A percentile compares a stretch with the other conserved stretches of the same genome.
phyloP scores from a whole-genome alignment of 2,113 vertebrate species.

The Hemicordylus capensis region DNA sequence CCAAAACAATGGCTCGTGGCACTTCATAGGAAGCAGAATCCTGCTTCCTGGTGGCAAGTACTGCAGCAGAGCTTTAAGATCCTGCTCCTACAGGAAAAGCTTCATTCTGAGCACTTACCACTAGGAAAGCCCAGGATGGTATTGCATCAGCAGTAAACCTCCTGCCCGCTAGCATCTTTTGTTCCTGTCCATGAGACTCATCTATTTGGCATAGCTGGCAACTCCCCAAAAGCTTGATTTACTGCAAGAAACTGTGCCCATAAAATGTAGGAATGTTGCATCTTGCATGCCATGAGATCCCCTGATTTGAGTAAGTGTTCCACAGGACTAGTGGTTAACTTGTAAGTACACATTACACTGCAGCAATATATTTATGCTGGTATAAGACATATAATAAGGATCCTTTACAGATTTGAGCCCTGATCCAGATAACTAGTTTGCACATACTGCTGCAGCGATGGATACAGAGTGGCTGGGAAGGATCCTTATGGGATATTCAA shows the following conservation, averaged over 20 bases:
- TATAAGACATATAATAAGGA: background rate
- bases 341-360: no score
- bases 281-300: no score
- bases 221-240: no score
- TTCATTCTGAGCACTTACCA: background rate
- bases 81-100: background rate
- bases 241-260: no score
- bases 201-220: no score
- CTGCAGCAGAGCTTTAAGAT: background rate
- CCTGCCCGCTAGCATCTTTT: no score
- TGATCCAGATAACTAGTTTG: background rate
- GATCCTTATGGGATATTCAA: background rate
- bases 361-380: background rate
- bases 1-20: background rate
- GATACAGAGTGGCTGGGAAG: background rate
- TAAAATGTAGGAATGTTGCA: no score
- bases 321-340: no score
- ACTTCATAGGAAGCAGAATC: background rate
- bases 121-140: background rate
- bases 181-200: no score
- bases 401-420: background rate
- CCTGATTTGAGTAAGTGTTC: no score
- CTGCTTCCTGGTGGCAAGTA: background rate
- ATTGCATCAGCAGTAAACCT: no score
- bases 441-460: background rate